A percentile compares a stretch with the other conserved stretches of the same genome.
phyloP scores from a whole-genome alignment of 2,797 vertebrate genomes.

The Amphiprion clarkii region DNA sequence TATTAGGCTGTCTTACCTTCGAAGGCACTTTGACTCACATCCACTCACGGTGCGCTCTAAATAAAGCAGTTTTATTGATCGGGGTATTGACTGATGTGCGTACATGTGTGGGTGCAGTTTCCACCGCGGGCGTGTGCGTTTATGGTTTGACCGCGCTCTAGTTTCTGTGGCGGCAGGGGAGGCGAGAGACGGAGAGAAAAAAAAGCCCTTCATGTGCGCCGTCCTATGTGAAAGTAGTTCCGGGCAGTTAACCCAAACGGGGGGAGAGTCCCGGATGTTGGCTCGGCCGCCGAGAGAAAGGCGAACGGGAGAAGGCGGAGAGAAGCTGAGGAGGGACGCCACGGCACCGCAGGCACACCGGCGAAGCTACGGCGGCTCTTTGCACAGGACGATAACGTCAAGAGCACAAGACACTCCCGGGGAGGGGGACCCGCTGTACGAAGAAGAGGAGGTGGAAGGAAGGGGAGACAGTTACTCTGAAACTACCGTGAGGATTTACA shows the following conservation, averaged over 20 bases:
- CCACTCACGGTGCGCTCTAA: not conserved
- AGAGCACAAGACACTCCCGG: conserved; percentile 73
- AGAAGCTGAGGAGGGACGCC: conserved; percentile 81
- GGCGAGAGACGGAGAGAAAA: conserved; percentile 26
- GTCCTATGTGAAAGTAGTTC: conserved; percentile 86
- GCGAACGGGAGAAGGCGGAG: conserved; percentile 86
- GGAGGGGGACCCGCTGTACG: conserved; percentile 63
- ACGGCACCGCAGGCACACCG: conserved; percentile 84
- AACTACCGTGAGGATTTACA: conserved; percentile 84
- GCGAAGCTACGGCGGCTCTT: conserved; percentile 75
- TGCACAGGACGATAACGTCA: conserved; percentile 74
- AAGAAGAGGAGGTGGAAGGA: conserved; percentile 73
- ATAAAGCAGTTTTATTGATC: conserved; percentile 9
- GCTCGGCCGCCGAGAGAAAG: conserved; percentile 85
- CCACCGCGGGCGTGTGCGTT: conserved; percentile 41
- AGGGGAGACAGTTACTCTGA: conserved; percentile 77
- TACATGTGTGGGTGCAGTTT: conserved; percentile 5
- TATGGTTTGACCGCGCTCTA: conserved; percentile 71
- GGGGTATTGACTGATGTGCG: not conserved
- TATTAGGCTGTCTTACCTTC: not conserved
- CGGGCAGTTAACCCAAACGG: conserved; percentile 79
- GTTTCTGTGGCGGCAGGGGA: conserved; percentile 78
- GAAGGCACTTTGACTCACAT: not conserved
- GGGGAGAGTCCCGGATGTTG: conserved; percentile 88
- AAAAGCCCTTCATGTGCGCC: conserved; percentile 56